These are phyloP conservation scores for Arrhamphus sclerolepis DNA, from an alignment of 2,797 vertebrate species.

Conservation along the genomic window DNA sequence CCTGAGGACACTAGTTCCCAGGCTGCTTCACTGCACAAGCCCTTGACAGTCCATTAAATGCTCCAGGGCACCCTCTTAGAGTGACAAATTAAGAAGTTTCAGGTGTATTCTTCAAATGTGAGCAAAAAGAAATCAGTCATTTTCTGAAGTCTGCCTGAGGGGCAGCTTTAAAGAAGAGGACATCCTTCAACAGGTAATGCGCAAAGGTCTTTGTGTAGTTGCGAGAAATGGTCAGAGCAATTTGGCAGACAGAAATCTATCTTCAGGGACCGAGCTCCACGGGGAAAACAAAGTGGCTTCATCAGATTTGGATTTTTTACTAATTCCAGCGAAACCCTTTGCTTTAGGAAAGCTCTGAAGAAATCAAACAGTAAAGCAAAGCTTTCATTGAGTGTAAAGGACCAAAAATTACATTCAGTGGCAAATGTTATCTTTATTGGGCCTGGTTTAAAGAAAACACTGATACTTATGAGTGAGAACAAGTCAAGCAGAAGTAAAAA, in stretches of 20 bases:
- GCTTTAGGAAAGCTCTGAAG: slow-evolving; percentile 23
- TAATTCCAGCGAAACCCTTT: slow-evolving; percentile 28
- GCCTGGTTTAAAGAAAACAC: slow-evolving; percentile 7
- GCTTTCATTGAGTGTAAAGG: slow-evolving; percentile 6
- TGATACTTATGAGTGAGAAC: slow-evolving; percentile 23
- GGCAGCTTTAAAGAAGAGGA: slow-evolving; percentile 36
- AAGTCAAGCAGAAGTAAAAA: slow-evolving; percentile 6
- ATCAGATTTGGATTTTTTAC: slow-evolving; percentile 39
- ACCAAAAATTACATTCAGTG: slow-evolving; percentile 16
- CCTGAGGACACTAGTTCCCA: slow-evolving; percentile 50
- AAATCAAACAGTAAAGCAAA: slow-evolving; percentile 45
- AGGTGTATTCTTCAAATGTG: slow-evolving; percentile 44
- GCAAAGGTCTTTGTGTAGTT: slow-evolving; percentile 28
- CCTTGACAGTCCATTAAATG: slow-evolving; percentile 52
- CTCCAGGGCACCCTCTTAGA: slow-evolving; percentile 51
- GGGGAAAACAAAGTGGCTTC: background rate
- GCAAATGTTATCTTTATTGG: background rate
- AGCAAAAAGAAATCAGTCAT: slow-evolving; percentile 49
- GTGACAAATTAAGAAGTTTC: slow-evolving; percentile 54
- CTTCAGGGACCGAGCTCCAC: slow-evolving; percentile 6
- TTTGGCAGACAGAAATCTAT: slow-evolving; percentile 21
- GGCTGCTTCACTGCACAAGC: slow-evolving; percentile 36
- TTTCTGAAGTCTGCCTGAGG: slow-evolving; percentile 32
- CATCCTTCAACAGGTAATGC: slow-evolving; percentile 42
- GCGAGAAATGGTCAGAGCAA: slow-evolving; percentile 9